Evolutionary conservation across 2,888 invertebrate species (phyloP).

Genomic region (Ichneumon xanthorius): DNA sequence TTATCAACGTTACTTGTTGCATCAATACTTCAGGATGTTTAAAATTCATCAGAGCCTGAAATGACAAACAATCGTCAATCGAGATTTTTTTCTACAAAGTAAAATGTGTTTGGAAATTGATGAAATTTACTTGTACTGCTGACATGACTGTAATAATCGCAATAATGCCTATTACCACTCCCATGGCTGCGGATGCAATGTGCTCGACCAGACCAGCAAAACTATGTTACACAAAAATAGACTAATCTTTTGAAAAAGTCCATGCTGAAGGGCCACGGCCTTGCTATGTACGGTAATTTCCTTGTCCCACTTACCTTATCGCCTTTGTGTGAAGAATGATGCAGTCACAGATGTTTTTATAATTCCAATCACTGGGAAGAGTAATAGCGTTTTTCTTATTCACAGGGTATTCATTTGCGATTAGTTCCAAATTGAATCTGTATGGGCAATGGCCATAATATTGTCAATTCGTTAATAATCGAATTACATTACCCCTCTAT

Average conservation of each 20-base stretch:
- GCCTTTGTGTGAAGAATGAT: neutral
- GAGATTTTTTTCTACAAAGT: neutral
- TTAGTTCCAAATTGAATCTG: neutral
- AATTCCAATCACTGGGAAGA: neutral
- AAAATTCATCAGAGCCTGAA: constrained; percentile 1
- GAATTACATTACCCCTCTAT: too few relatives aligned
- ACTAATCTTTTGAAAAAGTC: neutral
- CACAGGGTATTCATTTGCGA: neutral
- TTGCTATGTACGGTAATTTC: neutral
- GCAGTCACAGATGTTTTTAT: neutral
- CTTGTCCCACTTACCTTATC: neutral
- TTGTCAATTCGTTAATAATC: neutral
- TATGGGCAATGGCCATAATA: neutral
- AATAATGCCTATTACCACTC: neutral
- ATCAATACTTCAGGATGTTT: neutral
- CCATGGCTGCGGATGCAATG: too few relatives aligned
- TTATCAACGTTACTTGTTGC: neutral
- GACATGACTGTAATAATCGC: neutral
- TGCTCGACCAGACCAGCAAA: neutral
- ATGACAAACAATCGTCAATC: neutral
- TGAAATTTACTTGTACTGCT: neutral
- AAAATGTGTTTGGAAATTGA: neutral
- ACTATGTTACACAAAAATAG: neutral
- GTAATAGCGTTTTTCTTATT: neutral
- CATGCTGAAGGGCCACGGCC: neutral